Evolutionary conservation across 1,140 invertebrate genomes (phyloP), one percentile per base, ranked within the genome.

Genomic region (Drosophila virilis): DNA sequence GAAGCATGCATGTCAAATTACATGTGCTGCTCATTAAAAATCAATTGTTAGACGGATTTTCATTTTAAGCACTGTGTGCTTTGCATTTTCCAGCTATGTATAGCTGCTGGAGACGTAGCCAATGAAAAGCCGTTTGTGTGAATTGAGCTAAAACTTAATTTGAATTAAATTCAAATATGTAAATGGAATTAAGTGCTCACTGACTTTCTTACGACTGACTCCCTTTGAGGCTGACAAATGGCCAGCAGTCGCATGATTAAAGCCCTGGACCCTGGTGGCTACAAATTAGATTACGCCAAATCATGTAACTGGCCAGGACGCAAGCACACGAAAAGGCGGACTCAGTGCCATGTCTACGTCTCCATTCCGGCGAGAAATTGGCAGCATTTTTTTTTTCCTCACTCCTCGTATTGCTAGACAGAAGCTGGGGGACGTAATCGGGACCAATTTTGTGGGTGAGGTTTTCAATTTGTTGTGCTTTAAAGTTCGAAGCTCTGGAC

Each of bases 121-220:
- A 28, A 28, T 5, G 22, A 22, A 22, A 22, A 22, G 22, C 22
- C 22, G 22, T 22, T 22, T 28, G 46, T 33, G 59, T 12, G 42
- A 42, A 17, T 48, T 17, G 35, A 28, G 48, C 7, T 60, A 8
- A 67, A 68, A 68, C 60, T 46, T 32, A 58, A 74, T 69, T 74
- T 48, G 40, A 74, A 74, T 71, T 35, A 50, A 57, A 74, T 74
- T 55, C 48, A 74, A 74, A 74, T 69, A 74, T 74, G 71, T 57
- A 69, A 74, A 74, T 74, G 57, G 57, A 74, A 74, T 74, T 69
- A 74, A 74, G 57, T 61, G 65, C 65, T 74, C 65, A 60, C 22
- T 74, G 71, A 61, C 68, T 73, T 72, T 38, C 38, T 32, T 52
- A 40, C 12, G 17, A 22, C n/a, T 15, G 46, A 22, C n/a, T 15